Conservation (phyloP, 2,797 vertebrate genomes). For the Karalla daura region DNA sequence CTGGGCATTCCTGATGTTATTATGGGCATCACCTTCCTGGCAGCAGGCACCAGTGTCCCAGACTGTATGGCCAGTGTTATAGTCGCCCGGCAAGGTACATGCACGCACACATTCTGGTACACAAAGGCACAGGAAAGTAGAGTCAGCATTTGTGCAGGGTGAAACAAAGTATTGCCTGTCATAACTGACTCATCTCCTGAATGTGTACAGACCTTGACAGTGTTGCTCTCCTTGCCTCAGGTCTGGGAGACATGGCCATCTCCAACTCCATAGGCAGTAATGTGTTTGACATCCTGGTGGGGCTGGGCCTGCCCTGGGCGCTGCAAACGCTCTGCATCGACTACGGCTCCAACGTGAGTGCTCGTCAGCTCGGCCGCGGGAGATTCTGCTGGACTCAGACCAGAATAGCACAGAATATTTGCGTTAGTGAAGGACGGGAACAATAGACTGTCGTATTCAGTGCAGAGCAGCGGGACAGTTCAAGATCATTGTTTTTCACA, state of each 20-base stretch:
- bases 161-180: conserved; percentile 15
- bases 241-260: conserved; percentile 96
- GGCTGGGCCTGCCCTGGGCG: conserved; percentile 92
- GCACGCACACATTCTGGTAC: conserved; percentile 73
- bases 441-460: conserved; percentile 10
- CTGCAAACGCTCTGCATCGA: conserved; percentile 94
- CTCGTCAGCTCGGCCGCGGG: conserved; percentile 15
- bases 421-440: conserved; percentile 1
- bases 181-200: conserved; percentile 1
- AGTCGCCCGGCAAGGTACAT: conserved; percentile 92
- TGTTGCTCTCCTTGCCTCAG: conserved; percentile 76
- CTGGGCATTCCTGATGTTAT: conserved; percentile 96
- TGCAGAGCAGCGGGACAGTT: background rate
- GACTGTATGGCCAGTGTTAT: conserved; percentile 99
- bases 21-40: conserved; percentile 97
- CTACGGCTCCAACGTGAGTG: conserved; percentile 93
- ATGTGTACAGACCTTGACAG: conserved; percentile 38
- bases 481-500: background rate
- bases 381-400: conserved; percentile 19
- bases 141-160: background rate
- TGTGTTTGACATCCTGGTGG: conserved; percentile 96
- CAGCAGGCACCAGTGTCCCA: conserved; percentile 94
- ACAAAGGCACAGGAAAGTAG: conserved; percentile 77
- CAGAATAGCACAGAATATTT: conserved; percentile 41
- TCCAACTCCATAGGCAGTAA: conserved; percentile 97